A percentile compares a stretch with the other conserved stretches of the same genome.
These are phyloP conservation scores for Nomada ferruginata DNA, from an alignment of 2,888 invertebrate genomes.

Conservation along the genomic window DNA sequence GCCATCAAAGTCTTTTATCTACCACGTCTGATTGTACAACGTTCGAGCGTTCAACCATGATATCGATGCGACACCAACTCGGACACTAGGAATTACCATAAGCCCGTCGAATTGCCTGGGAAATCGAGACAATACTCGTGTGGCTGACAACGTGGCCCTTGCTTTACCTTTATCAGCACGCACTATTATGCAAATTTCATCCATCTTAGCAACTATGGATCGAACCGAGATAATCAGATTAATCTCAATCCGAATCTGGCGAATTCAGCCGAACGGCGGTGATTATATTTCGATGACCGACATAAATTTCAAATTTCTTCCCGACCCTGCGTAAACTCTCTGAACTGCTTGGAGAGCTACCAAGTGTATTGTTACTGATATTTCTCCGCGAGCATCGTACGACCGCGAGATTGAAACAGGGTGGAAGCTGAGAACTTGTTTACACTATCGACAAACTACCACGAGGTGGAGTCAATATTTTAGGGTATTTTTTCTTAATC, in stretches of 20 bases:
- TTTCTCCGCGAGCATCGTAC: conserved; percentile 22
- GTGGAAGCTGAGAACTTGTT: not conserved
- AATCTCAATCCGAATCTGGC: not conserved
- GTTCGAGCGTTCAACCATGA: conserved; percentile 18
- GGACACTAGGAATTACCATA: conserved; percentile 40
- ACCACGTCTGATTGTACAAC: not conserved
- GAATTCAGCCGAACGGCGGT: conserved; percentile 1
- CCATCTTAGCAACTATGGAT: not conserved
- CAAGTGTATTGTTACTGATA: conserved; percentile 45
- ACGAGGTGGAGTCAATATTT: not conserved
- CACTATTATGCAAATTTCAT: conserved; percentile 36
- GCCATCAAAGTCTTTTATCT: conserved; percentile 22
- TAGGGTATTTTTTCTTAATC: conserved; percentile 16
- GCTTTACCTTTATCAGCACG: conserved; percentile 29
- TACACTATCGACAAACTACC: conserved; percentile 9
- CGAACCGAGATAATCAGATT: conserved; percentile 1
- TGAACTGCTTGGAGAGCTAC: conserved; percentile 48
- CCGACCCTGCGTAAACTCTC: conserved; percentile 20
- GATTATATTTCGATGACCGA: conserved; percentile 15
- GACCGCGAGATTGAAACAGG: conserved; percentile 5
- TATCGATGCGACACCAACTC: conserved; percentile 34
- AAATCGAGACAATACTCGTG: conserved; percentile 42
- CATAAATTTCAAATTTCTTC: conserved; percentile 53
- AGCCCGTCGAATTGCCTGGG: conserved; percentile 23
- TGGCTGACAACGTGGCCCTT: conserved; percentile 11